These are phyloP conservation scores for Fistularia tabacaria DNA, from an alignment of 2,797 vertebrate species.

Conservation along the genomic window DNA sequence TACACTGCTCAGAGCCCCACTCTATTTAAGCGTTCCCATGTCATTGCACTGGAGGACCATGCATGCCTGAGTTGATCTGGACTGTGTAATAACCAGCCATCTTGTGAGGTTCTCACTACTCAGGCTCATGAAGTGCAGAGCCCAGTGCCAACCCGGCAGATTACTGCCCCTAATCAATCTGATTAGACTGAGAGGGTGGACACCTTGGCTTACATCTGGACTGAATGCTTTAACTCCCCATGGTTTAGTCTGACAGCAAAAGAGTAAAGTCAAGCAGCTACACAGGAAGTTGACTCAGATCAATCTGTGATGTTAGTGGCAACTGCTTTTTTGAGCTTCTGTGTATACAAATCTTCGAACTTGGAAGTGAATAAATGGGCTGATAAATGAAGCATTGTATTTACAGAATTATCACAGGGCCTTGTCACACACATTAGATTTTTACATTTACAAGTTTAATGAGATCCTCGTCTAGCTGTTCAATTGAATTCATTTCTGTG, in stretches of 20 bases:
- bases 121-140: constrained; percentile 49
- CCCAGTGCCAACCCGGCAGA: constrained; percentile 65
- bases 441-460: constrained; percentile 36
- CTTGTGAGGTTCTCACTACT: constrained; percentile 68
- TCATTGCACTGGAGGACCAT: constrained; percentile 41
- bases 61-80: constrained; percentile 60
- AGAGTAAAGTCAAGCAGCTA: constrained; percentile 44
- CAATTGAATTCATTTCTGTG: constrained; percentile 45
- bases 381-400: constrained; percentile 34
- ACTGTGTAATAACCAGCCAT: constrained; percentile 66
- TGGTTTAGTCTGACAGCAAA: constrained; percentile 68
- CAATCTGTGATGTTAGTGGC: constrained; percentile 35
- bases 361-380: constrained; percentile 10
- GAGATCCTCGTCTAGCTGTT: constrained; percentile 43
- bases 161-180: constrained; percentile 76
- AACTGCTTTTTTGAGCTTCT: not conserved
- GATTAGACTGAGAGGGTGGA: constrained; percentile 67
- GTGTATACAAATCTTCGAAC: constrained; percentile 15
- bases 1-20: constrained; percentile 45
- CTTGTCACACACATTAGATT: constrained; percentile 28
- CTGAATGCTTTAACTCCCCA: constrained; percentile 49
- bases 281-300: constrained; percentile 52
- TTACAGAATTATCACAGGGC: constrained; percentile 20
- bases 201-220: constrained; percentile 72
- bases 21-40: constrained; percentile 55